Evolutionary conservation across 1,140 invertebrate genomes (phyloP).

Genomic region (Amyelois transitella): DNA sequence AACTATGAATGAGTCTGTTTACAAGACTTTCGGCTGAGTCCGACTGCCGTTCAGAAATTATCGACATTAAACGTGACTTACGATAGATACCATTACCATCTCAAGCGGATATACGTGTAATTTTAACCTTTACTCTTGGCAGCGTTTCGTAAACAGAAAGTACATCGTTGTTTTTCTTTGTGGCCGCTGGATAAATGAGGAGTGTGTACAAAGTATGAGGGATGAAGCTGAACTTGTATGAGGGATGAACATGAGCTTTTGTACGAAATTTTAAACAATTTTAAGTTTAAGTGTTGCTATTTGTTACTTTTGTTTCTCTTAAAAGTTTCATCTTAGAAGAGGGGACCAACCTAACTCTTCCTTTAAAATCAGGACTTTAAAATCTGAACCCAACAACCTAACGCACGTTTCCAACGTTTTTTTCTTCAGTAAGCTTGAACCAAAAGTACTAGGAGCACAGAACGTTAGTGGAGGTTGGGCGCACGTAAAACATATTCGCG

Average conservation of each 20-base stretch:
- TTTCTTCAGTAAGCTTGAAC: neutral
- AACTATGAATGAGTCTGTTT: neutral
- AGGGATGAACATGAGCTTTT: neutral
- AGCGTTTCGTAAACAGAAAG: slow-evolving; percentile 27
- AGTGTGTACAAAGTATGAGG: neutral
- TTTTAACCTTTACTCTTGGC: slow-evolving; percentile 28
- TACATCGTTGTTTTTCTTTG: slow-evolving; percentile 22
- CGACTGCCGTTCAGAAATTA: slow-evolving; percentile 4
- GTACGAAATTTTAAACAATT: neutral
- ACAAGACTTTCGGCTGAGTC: too few relatives aligned
- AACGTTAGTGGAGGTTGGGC: slow-evolving; percentile 53
- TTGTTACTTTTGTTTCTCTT: neutral
- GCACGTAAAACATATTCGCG: slow-evolving; percentile 64
- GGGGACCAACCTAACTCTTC: too few relatives aligned
- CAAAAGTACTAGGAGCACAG: slow-evolving; percentile 57
- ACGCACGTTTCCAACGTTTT: neutral
- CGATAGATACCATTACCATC: slow-evolving; percentile 17
- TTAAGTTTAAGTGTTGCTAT: too few relatives aligned
- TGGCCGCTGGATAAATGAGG: neutral
- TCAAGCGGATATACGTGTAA: slow-evolving; percentile 27
- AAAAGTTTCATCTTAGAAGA: neutral
- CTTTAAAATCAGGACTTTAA: too few relatives aligned
- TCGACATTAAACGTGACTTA: slow-evolving; percentile 31
- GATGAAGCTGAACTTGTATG: neutral
- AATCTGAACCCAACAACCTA: too few relatives aligned